Base-by-base conservation (phyloP, 2,888 invertebrate genomes). In the Tortricodes alternella region DNA sequence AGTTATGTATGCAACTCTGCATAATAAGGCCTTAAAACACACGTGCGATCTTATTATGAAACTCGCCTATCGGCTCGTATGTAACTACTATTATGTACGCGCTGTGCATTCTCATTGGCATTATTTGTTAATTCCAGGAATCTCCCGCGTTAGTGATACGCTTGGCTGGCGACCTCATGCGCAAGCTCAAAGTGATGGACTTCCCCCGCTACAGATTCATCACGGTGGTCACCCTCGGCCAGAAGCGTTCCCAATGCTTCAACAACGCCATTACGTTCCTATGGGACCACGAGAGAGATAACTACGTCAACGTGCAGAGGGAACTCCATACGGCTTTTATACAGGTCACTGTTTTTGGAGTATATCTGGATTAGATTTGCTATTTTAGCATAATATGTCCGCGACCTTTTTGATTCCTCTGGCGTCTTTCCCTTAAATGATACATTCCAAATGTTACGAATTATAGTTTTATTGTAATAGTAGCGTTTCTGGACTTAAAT, bases 241-340 rank as follows among this genome's bases (percentile, higher is more conserved):
- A 90, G 63, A 85, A 72, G 55, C 70, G 87, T 11, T 65, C 87
- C 0, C 90, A 90, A 65, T 72, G 83, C 60, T 89, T 84, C 62
- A 83, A 79, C 58, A 90, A 89, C 52, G 83, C 84, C 0, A 65
- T 90, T 1, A 41, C 78, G 0, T 89, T 89, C 63, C 38, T 90
- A 0, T 90, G 89, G 90, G 89, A 90, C 59, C 70, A 76, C 46
- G 79, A 80, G 39, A 66, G 85, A 4, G 86, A 86, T 32, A 68
- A 59, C 38, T 75, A 81, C 37, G 76, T 80, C 0, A 67, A 86
- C 44, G 46, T 71, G 0, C 65, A 73, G 0, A 73, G 78, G 34
- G 84, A 84, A 6, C 60, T 63, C 1, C 64, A 58, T 1, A 73
- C 80, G 0, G 76, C 76, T 3, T 84, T 85, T 27, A 71, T 89